Evolutionary conservation across 2,888 invertebrate genomes (phyloP).

Genomic region (Oligia strigilis): DNA sequence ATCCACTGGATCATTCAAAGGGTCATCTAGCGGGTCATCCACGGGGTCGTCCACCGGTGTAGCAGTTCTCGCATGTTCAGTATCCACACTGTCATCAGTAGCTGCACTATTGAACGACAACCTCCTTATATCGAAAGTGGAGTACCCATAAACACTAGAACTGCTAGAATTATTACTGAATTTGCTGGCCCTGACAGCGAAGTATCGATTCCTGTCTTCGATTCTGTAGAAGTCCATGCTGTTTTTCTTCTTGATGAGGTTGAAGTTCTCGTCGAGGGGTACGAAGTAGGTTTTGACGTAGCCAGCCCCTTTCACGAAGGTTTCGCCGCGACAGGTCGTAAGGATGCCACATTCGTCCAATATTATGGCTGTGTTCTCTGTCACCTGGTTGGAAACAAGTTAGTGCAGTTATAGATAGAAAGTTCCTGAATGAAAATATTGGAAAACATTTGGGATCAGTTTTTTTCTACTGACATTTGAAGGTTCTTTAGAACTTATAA

Average conservation of each 20-base stretch:
- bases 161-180: conserved; percentile 67
- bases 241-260: conserved; percentile 85
- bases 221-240: conserved; percentile 77
- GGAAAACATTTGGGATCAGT: neutral
- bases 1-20: neutral
- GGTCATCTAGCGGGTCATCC: neutral
- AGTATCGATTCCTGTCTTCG: conserved; percentile 75
- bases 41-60: conserved; percentile 66
- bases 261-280: conserved; percentile 91
- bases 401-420: neutral
- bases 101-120: conserved; percentile 68
- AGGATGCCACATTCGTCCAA: conserved; percentile 92
- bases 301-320: conserved; percentile 93
- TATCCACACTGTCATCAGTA: conserved; percentile 55
- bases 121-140: conserved; percentile 70
- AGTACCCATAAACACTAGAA: conserved; percentile 58
- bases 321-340: conserved; percentile 93
- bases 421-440: neutral
- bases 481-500: neutral
- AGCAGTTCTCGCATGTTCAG: conserved; percentile 55
- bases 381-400: conserved; percentile 87
- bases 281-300: conserved; percentile 94
- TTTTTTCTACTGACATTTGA: neutral
- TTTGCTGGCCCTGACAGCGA: conserved; percentile 71
- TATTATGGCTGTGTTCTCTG: conserved; percentile 93